Conservation (phyloP, 2,113 vertebrate genomes). For the Penelope pileata region DNA sequence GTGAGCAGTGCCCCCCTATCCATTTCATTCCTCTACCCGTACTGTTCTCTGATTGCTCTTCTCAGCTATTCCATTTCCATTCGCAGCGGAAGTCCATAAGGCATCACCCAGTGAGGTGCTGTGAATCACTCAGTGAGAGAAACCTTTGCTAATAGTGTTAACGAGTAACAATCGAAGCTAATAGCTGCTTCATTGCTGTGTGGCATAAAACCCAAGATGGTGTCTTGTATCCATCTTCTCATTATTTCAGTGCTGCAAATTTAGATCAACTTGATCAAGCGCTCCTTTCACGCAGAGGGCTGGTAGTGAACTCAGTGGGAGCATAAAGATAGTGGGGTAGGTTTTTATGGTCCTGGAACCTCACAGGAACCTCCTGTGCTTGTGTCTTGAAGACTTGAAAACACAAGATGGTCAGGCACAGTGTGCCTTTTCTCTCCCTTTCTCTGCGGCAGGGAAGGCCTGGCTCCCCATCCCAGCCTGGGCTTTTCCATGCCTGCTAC, state of each 20-base stretch:
- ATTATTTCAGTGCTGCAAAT: not conserved
- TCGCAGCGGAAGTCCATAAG: not conserved
- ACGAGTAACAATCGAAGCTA: not conserved
- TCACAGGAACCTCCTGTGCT: not conserved
- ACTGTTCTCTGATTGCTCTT: fast-evolving
- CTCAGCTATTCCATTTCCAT: not conserved
- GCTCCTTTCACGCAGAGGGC: not conserved
- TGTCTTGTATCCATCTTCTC: fast-evolving
- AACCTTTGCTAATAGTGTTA: not conserved
- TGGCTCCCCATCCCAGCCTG: not conserved
- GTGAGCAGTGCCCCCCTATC: not conserved
- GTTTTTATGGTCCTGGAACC: not conserved
- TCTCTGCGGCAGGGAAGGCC: not conserved
- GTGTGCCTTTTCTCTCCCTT: not conserved
- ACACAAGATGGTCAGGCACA: fast-evolving
- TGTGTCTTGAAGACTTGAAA: not conserved
- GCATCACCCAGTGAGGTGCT: not conserved
- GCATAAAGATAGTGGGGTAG: not conserved
- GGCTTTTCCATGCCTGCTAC: fast-evolving
- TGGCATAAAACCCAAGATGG: not conserved
- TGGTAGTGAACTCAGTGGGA: fast-evolving
- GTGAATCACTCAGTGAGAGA: fast-evolving
- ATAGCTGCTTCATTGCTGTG: fast-evolving
- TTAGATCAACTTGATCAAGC: not conserved
- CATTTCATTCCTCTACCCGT: fast-evolving